Conservation (phyloP, 2,888 invertebrate species). For the Tiliacea citrago region DNA sequence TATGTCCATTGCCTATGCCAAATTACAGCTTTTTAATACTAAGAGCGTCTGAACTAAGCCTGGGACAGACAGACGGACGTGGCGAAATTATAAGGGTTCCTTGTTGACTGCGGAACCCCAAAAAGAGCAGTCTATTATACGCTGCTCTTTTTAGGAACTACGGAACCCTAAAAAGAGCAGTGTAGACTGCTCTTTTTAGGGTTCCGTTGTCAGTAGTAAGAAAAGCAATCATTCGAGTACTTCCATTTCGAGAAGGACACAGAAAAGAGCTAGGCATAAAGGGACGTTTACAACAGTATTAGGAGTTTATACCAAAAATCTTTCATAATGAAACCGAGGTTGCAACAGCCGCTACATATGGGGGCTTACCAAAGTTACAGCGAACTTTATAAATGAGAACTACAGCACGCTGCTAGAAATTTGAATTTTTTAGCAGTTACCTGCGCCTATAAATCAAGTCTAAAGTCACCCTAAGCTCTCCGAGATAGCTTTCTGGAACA, state of each 20-base stretch:
- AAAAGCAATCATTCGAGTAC: neutral
- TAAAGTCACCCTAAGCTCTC: slow-evolving; percentile 87
- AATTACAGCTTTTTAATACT: too few species aligned
- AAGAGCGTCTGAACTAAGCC: too few species aligned
- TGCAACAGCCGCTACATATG: slow-evolving; percentile 70
- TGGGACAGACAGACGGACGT: too few species aligned
- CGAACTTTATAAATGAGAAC: slow-evolving; percentile 74
- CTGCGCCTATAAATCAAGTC: slow-evolving; percentile 89
- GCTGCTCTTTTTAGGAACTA: too few species aligned
- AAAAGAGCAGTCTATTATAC: too few species aligned
- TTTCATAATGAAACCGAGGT: slow-evolving; percentile 11
- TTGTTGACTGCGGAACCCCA: too few species aligned
- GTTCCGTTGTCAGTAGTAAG: neutral
- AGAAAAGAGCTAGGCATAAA: neutral
- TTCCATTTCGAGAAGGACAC: neutral
- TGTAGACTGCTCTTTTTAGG: too few species aligned
- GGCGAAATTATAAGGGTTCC: too few species aligned
- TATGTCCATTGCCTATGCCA: too few species aligned
- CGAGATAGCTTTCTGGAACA: slow-evolving; percentile 83
- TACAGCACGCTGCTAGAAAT: slow-evolving; percentile 78
- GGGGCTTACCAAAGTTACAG: slow-evolving; percentile 77
- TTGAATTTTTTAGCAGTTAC: slow-evolving; percentile 90
- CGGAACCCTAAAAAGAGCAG: too few species aligned
- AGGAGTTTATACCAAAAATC: neutral
- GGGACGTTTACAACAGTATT: neutral